Evolutionary conservation across 2,888 invertebrate genomes (phyloP), one percentile per base, ranked within the genome.

Genomic region (Ormyrus rosae): DNA sequence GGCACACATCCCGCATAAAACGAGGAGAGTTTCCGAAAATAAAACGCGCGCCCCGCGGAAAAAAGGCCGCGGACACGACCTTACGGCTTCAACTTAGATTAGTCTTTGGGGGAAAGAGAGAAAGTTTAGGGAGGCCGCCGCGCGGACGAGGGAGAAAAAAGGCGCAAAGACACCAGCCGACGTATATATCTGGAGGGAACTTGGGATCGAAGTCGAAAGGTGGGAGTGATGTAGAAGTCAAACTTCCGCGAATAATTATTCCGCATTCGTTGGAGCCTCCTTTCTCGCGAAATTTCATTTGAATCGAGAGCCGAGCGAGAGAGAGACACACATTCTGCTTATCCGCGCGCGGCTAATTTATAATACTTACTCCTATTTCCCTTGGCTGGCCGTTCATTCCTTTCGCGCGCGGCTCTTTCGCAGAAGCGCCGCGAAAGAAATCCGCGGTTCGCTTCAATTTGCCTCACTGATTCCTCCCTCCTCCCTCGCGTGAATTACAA

Each of bases 31-130:
- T 77, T 51, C 64, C 45, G 63, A 58, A 77, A 77, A 77, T 64
- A 77, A 77, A 77, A 77, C 55, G 70, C 70, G 64, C 55, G 70
- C 70, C 58, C 34, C 34, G 3, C 2, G 34, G n/a, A 51, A 45
- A 11, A 11, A 6, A 5, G 46, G 13, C 48, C 50, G 50, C 7
- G 50, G 11, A 13, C 45, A 13, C 69, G 69, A 68, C 60, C 45
- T 75, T 75, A 58, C 75, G 45, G 64, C 58, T 58, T 77, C 77
- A 77, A 77, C 63, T 77, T 77, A 77, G 78, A 81, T 80, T 77
- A 74, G 60, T 64, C 78, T 81, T 80, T 79, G 80, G 74, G 55
- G 61, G 34, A 46, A 6, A 5, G 48, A 9, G 46, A n/a, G 51
- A 69, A 73, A 68, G 63, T 75, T 58, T 13, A 34, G 34, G 34